Evolutionary conservation across 2,113 vertebrate genomes (phyloP), one percentile per base, ranked within the genome.

Genomic region (Spheniscus mendiculus): DNA sequence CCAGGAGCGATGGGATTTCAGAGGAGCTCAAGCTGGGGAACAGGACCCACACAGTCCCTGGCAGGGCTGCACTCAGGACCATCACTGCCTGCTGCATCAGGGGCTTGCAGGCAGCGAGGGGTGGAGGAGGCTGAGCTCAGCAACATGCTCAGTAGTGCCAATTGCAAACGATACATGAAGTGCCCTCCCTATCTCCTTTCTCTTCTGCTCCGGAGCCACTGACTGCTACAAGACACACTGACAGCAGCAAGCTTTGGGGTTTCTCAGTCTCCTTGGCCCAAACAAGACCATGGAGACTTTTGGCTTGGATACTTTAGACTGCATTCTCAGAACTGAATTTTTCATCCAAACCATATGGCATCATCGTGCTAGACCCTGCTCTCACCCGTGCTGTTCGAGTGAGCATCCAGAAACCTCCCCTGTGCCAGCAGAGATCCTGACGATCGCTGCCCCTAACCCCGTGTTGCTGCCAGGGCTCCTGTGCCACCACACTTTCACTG

Each of bases 401-500:
- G 30, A 67, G n/a, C 73, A 38, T 6, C 38, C 67, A 62, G 80
- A 26, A 32, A 4, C 47, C 9, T 36, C 12, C 30, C 27, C 25
- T 2, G 13, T 21, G 73, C 53, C 47, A 62, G n/a, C 55, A 56
- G 53, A 55, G 22, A 21, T 22, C 26, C 81, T 14, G 9, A 12
- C 5, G 2, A n/a, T 53, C 4, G 2, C 38, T 17, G 25, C 38
- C 32, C 23, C 25, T 36, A 22, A 38, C 12, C 5, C 63, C 9
- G 11, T 7, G 2, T 10, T 15, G 56, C 27, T 63, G 65, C 78
- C 13, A 0, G 15, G 38, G 49, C 56, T 34, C 70, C 49, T 45
- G 38, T 20, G 12, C 52, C n/a, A n/a, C n/a, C n/a, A n/a, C n/a
- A n/a, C n/a, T 69, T 47, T 13, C n/a, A 2, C 4, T 0, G 10